Evolutionary conservation across 1,140 invertebrate species (phyloP).

Genomic region (Heliconius hermathena): DNA sequence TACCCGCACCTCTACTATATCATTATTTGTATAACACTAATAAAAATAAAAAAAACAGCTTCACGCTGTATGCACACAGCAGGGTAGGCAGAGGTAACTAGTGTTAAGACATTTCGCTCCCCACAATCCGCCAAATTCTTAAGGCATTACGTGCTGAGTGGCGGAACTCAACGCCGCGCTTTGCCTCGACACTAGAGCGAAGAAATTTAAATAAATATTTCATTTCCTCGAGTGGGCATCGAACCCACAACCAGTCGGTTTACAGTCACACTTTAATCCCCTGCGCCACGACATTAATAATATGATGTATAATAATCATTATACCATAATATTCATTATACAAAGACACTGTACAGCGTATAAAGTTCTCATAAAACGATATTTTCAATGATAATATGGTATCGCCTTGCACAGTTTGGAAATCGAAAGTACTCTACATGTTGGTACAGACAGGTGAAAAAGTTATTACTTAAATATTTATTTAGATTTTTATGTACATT

Average conservation of each 20-base stretch:
- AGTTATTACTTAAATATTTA: neutral
- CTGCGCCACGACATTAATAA: neutral
- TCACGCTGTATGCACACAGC: too few relatives aligned
- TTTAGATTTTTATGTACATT: neutral
- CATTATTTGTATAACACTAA: neutral
- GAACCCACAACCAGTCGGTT: too few relatives aligned
- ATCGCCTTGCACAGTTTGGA: slow-evolving; percentile 51
- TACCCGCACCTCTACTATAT: neutral
- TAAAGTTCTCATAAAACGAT: slow-evolving; percentile 40
- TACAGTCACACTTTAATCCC: too few relatives aligned
- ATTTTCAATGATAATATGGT: slow-evolving; percentile 32
- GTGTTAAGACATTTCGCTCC: too few relatives aligned
- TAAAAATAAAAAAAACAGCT: too few relatives aligned
- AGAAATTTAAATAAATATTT: too few relatives aligned
- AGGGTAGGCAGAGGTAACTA: too few relatives aligned
- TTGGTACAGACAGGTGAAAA: slow-evolving; percentile 40
- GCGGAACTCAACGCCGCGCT: too few relatives aligned
- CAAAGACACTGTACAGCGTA: neutral
- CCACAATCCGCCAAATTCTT: too few relatives aligned
- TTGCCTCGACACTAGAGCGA: too few relatives aligned
- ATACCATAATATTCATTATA: neutral
- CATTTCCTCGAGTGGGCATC: too few relatives aligned
- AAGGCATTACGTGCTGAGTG: too few relatives aligned
- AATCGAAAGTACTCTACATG: slow-evolving; percentile 62
- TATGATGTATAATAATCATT: neutral